Evolutionary conservation across 2,113 vertebrate genomes (phyloP), one percentile per base, ranked within the genome.

Genomic region (Forbesichthys papilliferus): DNA sequence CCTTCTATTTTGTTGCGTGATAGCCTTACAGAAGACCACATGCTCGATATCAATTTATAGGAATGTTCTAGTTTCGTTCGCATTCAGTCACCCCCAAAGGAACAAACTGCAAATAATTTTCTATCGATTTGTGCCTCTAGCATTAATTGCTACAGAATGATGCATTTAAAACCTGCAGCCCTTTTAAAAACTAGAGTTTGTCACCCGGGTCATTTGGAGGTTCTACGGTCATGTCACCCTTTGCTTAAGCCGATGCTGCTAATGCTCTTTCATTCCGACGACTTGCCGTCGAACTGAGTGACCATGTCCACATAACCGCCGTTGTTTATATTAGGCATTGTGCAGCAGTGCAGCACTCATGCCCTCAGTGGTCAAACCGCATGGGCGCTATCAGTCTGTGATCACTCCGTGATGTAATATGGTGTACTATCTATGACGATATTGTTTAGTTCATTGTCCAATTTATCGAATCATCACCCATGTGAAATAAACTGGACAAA

Each of bases 231-330:
- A 20, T 20, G 20, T 61, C 81, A 49, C 36, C 48, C 60, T 75
- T 73, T 77, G 81, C 81, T 87, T 91, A 89, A 86, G 89, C 88
- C 74, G 88, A 75, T 42, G 36, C 36, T 42, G 36, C 36, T 64
- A 42, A 57, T 66, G 77, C 74, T 76, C 79, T 80, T 88, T 86
- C 60, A 74, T 53, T 66, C 73, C 63, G 73, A 51, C 74, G 85
- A 92, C 87, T 84, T 81, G 71, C 13, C 16, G 71, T 60, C 83
- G 84, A 84, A 77, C 80, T 55, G 71, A 27, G 54, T 16, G 65
- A n/a, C 18, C 75, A 14, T 36, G 51, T 34, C 60, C 56, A 61
- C 60, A n/a, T 57, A 52, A 61, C 52, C 77, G 20, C 65, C 71
- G 27, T 27, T 3, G 27, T 27, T 76, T 74, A 74, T 64, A 64